Conservation (phyloP, 2,888 invertebrate genomes). For the Lasius platythorax region DNA sequence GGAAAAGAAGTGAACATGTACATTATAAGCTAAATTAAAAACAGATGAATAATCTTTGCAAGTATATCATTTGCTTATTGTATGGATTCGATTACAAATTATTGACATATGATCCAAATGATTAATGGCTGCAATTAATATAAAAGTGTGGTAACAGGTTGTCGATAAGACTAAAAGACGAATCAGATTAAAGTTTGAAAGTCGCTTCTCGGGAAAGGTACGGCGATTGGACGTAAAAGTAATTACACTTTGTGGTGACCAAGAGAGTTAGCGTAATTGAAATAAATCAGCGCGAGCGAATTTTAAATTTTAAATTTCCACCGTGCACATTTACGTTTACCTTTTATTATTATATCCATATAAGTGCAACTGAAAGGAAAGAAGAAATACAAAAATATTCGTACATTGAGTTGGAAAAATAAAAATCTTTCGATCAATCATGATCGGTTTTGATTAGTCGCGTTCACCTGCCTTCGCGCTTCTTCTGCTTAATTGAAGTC, state of each 20-base stretch:
- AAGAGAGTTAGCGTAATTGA: conserved; percentile 46
- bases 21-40: neutral
- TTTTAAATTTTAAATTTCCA: conserved; percentile 42
- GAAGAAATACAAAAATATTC: neutral
- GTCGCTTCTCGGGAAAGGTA: conserved; percentile 38
- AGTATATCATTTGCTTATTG: neutral
- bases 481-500: conserved; percentile 46
- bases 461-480: neutral
- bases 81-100: neutral
- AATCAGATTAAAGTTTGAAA: conserved; percentile 53
- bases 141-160: conserved; percentile 36
- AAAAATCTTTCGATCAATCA: conserved; percentile 43
- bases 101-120: conserved; percentile 32
- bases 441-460: conserved; percentile 42
- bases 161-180: conserved; percentile 42
- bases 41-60: neutral
- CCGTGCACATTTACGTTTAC: neutral
- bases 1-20: neutral
- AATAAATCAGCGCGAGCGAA: conserved; percentile 42
- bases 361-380: neutral
- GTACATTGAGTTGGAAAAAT: conserved; percentile 8
- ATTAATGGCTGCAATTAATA: conserved; percentile 34
- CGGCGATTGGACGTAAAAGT: conserved; percentile 45
- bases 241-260: conserved; percentile 48
- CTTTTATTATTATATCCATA: neutral